phyloP scores from a whole-genome alignment of 2,113 vertebrate genomes.

The Equus quagga region DNA sequence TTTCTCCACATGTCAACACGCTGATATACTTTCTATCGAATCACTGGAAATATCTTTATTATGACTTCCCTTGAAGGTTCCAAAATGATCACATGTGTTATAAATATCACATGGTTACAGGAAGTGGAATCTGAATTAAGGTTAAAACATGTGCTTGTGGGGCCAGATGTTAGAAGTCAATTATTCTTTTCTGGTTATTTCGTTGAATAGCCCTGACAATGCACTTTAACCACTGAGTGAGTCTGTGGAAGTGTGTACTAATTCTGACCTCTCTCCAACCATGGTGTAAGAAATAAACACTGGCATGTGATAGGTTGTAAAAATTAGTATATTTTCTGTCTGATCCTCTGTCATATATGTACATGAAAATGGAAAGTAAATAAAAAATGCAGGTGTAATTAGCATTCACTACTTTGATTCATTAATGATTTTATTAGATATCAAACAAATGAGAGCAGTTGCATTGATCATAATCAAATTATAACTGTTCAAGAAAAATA shows the following conservation, averaged over 20 bases:
- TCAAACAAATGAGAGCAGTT: constrained; percentile 70
- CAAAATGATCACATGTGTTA: not conserved
- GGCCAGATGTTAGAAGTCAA: not conserved
- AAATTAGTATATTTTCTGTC: not conserved
- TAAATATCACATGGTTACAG: not conserved
- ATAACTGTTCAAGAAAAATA: constrained; percentile 35
- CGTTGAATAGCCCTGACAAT: not conserved
- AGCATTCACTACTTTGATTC: constrained; percentile 57
- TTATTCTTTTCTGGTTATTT: not conserved
- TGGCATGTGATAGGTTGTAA: not conserved
- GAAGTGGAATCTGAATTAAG: not conserved
- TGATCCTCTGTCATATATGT: constrained; percentile 47
- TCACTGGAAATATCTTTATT: not conserved
- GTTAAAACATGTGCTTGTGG: not conserved
- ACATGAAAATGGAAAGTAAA: constrained; percentile 70
- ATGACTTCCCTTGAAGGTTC: not conserved
- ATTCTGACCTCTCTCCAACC: not conserved
- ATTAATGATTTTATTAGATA: constrained; percentile 61
- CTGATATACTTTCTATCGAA: not conserved
- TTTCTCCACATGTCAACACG: not conserved
- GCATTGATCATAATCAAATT: constrained; percentile 33
- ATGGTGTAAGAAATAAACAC: not conserved
- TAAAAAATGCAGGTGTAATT: constrained; percentile 50
- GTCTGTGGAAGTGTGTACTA: not conserved
- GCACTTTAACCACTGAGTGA: not conserved